phyloP scores from a whole-genome alignment of 2,888 invertebrate species.

The Cheilosia soror region DNA sequence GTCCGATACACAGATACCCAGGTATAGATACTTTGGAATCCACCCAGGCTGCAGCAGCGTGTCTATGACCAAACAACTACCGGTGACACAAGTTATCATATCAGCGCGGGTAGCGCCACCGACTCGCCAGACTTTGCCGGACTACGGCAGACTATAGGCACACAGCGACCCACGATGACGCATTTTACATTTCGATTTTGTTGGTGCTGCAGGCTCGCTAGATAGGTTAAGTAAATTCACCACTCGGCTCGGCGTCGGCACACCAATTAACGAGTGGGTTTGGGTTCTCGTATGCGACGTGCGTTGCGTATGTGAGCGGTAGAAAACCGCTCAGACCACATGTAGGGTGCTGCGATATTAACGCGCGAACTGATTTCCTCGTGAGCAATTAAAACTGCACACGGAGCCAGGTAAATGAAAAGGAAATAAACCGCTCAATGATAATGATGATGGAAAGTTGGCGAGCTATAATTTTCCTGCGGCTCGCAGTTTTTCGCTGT shows the following conservation, averaged over 20 bases:
- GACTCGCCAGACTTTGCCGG: neutral
- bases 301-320: neutral
- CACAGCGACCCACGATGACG: slow-evolving; percentile 34
- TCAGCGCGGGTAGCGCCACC: slow-evolving; percentile 17
- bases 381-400: slow-evolving; percentile 31
- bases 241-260: slow-evolving; percentile 13
- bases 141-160: neutral
- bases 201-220: slow-evolving; percentile 14
- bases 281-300: neutral
- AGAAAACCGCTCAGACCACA: slow-evolving; percentile 2
- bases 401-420: slow-evolving; percentile 24
- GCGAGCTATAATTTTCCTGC: slow-evolving; percentile 5
- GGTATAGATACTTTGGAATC: slow-evolving; percentile 1
- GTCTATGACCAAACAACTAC: slow-evolving; percentile 1
- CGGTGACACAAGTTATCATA: slow-evolving; percentile 46
- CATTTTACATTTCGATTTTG: slow-evolving; percentile 34
- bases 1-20: slow-evolving; percentile 4
- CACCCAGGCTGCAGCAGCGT: neutral
- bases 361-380: slow-evolving; percentile 4
- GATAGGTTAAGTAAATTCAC: slow-evolving; percentile 36
- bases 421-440: slow-evolving; percentile 5
- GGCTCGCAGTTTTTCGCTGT: neutral
- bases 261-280: slow-evolving; percentile 32
- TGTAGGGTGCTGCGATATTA: slow-evolving; percentile 17
- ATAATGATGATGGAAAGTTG: slow-evolving; percentile 20